Conservation (phyloP, 2,113 vertebrate genomes). For the Ailurus styani region DNA sequence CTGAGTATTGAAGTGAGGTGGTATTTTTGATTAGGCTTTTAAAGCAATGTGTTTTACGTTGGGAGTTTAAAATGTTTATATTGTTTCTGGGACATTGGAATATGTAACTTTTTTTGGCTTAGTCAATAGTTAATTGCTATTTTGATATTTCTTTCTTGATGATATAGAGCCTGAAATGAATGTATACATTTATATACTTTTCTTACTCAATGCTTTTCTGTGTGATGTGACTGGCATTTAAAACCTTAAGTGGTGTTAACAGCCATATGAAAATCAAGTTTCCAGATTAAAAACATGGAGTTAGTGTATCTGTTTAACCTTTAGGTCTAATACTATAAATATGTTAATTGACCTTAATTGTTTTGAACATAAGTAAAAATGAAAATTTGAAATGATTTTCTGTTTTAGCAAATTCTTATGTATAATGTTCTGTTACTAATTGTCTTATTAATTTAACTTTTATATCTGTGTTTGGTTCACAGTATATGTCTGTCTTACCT, state of each 20-base stretch:
- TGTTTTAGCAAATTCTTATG: neutral
- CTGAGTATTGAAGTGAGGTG: neutral
- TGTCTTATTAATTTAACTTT: neutral
- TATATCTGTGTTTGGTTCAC: neutral
- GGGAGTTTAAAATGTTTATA: neutral
- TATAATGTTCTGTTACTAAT: neutral
- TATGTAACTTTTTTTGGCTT: neutral
- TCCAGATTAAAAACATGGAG: neutral
- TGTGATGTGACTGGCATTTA: constrained; percentile 23
- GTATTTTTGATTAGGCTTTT: neutral
- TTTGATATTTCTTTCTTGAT: constrained; percentile 44
- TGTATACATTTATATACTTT: neutral
- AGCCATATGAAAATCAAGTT: neutral
- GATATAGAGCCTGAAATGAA: neutral
- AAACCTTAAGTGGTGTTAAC: neutral
- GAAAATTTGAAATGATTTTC: neutral
- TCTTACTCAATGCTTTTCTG: neutral
- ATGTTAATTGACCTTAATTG: neutral
- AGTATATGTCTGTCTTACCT: neutral
- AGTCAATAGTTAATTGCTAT: neutral
- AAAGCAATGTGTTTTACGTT: neutral
- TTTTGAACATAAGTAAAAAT: neutral
- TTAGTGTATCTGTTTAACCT: neutral
- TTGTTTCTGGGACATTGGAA: neutral
- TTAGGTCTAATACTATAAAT: neutral